phyloP scores from a whole-genome alignment of 2,888 invertebrate species.

The Drosophila bunnanda region DNA sequence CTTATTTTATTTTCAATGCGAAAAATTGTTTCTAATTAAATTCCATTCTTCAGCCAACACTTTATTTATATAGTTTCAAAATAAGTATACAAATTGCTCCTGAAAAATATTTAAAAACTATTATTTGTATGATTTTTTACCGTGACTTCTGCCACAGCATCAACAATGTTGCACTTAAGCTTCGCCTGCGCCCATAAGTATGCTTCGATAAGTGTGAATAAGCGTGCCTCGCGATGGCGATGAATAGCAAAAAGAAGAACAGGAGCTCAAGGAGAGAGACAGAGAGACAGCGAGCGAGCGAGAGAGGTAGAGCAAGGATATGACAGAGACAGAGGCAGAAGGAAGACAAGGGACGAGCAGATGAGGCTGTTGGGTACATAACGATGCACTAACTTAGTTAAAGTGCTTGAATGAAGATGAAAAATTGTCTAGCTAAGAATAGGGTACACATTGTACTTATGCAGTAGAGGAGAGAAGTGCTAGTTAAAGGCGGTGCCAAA shows the following conservation, averaged over 20 bases:
- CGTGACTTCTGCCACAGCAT: conserved; percentile 23
- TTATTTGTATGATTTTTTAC: background rate
- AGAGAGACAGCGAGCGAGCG: background rate
- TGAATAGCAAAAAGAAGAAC: conserved; percentile 27
- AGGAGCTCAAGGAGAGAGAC: conserved; percentile 1
- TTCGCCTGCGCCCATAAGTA: conserved; percentile 63
- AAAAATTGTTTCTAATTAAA: too few species aligned
- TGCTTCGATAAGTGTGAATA: conserved; percentile 64
- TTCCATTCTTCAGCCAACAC: too few species aligned
- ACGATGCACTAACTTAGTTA: conserved; percentile 64
- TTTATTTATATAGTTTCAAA: too few species aligned
- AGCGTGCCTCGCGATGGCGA: conserved; percentile 38
- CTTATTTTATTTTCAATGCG: too few species aligned
- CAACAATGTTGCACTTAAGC: conserved; percentile 53
- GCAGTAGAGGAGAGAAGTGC: conserved; percentile 4
- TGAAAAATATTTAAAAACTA: background rate
- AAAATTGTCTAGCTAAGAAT: conserved; percentile 36
- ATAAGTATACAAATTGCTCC: background rate
- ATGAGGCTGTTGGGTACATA: conserved; percentile 39
- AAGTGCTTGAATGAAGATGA: conserved; percentile 54
- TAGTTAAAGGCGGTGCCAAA: background rate
- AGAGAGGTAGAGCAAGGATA: background rate
- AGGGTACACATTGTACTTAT: conserved; percentile 4
- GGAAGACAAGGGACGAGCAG: background rate
- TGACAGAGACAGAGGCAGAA: background rate